Conservation (phyloP, 2,113 vertebrate genomes). For the Balaenoptera acutorostrata region DNA sequence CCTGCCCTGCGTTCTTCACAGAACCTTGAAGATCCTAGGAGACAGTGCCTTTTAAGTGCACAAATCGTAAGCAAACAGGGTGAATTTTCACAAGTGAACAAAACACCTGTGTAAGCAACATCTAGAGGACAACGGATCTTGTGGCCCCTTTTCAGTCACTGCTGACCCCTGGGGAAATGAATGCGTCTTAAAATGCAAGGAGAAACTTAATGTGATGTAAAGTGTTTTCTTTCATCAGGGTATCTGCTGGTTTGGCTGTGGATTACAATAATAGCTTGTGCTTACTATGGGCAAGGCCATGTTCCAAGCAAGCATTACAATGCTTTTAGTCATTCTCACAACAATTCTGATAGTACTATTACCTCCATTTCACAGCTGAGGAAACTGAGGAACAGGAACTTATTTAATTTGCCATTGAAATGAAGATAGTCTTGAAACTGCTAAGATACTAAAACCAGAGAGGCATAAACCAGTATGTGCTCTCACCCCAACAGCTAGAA, state of each 20-base stretch:
- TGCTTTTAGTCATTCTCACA: neutral
- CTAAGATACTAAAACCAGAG: neutral
- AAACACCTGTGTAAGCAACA: neutral
- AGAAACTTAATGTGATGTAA: neutral
- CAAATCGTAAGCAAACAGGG: neutral
- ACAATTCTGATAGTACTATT: neutral
- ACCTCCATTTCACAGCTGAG: neutral
- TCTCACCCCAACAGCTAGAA: neutral
- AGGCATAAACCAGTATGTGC: neutral
- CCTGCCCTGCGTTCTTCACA: neutral
- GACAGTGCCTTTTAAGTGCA: neutral
- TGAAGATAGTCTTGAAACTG: neutral
- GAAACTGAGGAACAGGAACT: constrained; percentile 17
- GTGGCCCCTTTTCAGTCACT: neutral
- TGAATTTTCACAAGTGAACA: neutral
- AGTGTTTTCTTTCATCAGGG: neutral
- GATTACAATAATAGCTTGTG: neutral
- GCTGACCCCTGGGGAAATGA: neutral
- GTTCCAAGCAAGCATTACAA: neutral
- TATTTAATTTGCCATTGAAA: neutral
- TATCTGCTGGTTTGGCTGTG: neutral
- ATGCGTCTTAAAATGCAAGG: neutral
- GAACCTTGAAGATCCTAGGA: neutral
- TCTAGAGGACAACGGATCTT: neutral
- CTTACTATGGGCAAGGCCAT: neutral